Evolutionary conservation across 2,888 invertebrate genomes (phyloP).

Genomic region (Dicyrtoma fusca): DNA sequence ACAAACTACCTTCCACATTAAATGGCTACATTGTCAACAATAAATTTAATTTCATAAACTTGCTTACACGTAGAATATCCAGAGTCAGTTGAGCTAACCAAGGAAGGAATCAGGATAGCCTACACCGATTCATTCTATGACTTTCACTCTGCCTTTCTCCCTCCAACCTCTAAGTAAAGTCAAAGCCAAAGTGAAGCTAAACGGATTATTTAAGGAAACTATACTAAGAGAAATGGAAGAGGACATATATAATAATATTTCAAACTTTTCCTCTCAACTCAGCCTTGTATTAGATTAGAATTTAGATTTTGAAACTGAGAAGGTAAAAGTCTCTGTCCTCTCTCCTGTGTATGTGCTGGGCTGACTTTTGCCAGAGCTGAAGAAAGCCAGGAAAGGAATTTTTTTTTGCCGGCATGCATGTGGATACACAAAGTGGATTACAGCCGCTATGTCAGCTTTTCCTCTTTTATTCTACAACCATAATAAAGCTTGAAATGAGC

Average conservation of each 20-base stretch:
- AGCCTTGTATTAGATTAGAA: too few species aligned
- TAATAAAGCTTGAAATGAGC: slow-evolving; percentile 2
- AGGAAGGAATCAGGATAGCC: too few species aligned
- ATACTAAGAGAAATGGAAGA: too few species aligned
- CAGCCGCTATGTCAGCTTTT: slow-evolving; percentile 4
- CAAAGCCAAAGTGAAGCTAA: too few species aligned
- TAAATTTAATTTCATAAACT: too few species aligned
- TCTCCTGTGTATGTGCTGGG: background rate
- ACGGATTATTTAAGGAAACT: too few species aligned
- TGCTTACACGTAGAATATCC: background rate
- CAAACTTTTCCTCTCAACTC: background rate
- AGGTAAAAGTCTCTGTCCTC: too few species aligned
- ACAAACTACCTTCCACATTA: background rate
- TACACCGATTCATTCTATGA: too few species aligned
- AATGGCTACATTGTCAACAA: too few species aligned
- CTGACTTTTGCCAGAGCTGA: background rate
- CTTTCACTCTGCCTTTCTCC: too few species aligned
- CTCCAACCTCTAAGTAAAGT: too few species aligned
- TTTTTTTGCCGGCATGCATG: background rate
- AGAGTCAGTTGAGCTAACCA: background rate
- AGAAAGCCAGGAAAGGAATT: background rate
- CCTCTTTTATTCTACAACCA: background rate
- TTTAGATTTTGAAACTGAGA: too few species aligned
- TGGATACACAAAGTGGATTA: slow-evolving; percentile 10
- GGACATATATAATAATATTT: background rate